Evolutionary conservation across 2,797 vertebrate genomes (phyloP).

Genomic region (Hoplostethus atlanticus): DNA sequence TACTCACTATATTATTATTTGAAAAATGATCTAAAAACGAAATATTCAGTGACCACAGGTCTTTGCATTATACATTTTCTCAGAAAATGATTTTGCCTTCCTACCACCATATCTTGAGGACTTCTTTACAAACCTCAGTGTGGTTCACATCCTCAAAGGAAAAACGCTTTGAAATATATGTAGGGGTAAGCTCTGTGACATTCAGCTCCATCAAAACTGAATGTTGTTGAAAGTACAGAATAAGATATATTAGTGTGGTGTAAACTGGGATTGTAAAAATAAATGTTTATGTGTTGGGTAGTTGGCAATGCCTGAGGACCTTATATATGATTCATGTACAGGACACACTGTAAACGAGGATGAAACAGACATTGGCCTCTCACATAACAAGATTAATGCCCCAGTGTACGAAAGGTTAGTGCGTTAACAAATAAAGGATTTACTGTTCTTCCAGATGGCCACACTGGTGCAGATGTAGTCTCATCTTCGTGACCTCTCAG

Average conservation of each 20-base stretch:
- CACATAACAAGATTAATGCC: conserved; percentile 17
- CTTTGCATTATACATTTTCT: not conserved
- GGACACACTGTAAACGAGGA: not conserved
- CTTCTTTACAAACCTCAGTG: not conserved
- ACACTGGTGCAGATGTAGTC: conserved; percentile 41
- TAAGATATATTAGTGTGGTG: not conserved
- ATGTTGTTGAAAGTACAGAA: not conserved
- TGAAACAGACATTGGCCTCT: conserved; percentile 7
- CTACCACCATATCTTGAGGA: not conserved
- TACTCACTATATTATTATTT: not conserved
- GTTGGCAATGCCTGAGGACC: not conserved
- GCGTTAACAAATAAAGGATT: conserved; percentile 29
- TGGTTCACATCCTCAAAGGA: not conserved
- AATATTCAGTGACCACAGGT: not conserved
- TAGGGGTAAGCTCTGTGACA: not conserved
- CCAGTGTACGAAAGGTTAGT: conserved; percentile 12
- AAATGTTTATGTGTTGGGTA: not conserved
- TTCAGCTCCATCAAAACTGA: not conserved
- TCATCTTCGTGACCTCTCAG: conserved; percentile 39
- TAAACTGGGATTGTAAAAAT: not conserved
- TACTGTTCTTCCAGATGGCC: conserved; percentile 49
- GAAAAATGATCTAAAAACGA: not conserved
- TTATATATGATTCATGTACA: conserved; percentile 1
- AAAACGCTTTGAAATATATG: not conserved
- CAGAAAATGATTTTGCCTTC: not conserved